Percentiles rank a stretch among this genome's conserved stretches.
These are phyloP conservation scores for Littorina saxatilis DNA, from an alignment of 1,140 invertebrate genomes.

Conservation along the genomic window DNA sequence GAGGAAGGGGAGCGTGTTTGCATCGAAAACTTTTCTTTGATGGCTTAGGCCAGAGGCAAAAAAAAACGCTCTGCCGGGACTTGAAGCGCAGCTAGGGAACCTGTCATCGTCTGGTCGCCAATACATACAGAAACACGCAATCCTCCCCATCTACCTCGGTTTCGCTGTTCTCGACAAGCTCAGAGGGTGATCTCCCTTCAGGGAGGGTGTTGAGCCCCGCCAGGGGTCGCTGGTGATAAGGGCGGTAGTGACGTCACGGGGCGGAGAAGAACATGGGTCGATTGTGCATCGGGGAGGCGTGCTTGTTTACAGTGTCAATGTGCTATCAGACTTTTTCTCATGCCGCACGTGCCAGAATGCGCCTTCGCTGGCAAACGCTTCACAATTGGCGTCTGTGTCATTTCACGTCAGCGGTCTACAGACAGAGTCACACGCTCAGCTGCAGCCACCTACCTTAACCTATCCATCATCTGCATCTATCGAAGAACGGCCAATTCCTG, in stretches of 20 bases:
- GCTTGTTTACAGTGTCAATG: constrained; percentile 9
- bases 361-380: background rate
- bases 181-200: constrained; percentile 12
- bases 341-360: background rate
- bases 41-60: too few species aligned
- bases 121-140: background rate
- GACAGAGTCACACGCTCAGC: too few species aligned
- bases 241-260: constrained; percentile 7
- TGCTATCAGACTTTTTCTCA: background rate
- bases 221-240: constrained; percentile 21
- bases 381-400: too few species aligned
- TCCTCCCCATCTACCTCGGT: background rate
- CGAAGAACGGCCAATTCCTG: too few species aligned
- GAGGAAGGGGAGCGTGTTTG: too few species aligned
- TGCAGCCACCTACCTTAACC: too few species aligned
- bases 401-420: too few species aligned
- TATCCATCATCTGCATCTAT: too few species aligned
- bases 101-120: background rate
- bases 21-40: too few species aligned
- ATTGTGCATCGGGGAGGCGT: background rate
- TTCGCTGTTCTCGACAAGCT: background rate
- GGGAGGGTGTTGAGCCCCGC: background rate
- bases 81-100: too few species aligned
- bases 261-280: background rate
- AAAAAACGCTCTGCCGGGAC: too few species aligned